Evolutionary conservation across 2,888 invertebrate genomes (phyloP), one percentile per base, ranked within the genome.

Genomic region (Melinaea menophilus): DNA sequence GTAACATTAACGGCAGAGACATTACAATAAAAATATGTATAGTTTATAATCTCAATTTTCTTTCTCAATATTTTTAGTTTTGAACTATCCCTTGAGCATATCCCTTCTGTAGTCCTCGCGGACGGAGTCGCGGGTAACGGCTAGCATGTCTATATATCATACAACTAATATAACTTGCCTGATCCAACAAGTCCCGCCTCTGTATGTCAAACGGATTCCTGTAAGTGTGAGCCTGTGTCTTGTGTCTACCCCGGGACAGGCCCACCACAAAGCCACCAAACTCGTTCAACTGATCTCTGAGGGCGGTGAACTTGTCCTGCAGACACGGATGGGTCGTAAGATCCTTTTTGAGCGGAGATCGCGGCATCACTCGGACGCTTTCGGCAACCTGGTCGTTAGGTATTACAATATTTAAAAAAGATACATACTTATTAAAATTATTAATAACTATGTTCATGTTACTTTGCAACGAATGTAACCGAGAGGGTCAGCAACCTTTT

Each of bases 201-300:
- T 97, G 96, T 79, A 99, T 97, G 90, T 99, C 99, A 78, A 97
- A 99, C 0, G 99, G 97, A 89, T 99, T 99, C 72, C 98, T 93
- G 81, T 96, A 98, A 48, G 95, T 94, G 69, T 91, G 91, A 4
- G 90, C 81, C 65, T 88, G 88, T 22, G 92, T 86, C 76, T 93
- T 90, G 61, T 92, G 90, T 58, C 91, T 73, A 13, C 86, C 87
- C 0, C 91, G 78, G 4, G 91, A 94, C 58, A 95, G 91, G 2
- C 95, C 95, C 4, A 96, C 95, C 2, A 95, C 95, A 75, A 96
- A 95, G 3, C 95, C 96, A 11, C 95, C 95, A 76, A 96, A 97
- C 72, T 97, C 97, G 72, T 95, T 94, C 58, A 98, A 88, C 82
- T 98, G 97, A 72, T 97, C 96, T 70, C 96, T 93, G 46, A 97